Evolutionary conservation across 1,140 invertebrate genomes (phyloP).

Genomic region (Wiebesia pumilae): DNA sequence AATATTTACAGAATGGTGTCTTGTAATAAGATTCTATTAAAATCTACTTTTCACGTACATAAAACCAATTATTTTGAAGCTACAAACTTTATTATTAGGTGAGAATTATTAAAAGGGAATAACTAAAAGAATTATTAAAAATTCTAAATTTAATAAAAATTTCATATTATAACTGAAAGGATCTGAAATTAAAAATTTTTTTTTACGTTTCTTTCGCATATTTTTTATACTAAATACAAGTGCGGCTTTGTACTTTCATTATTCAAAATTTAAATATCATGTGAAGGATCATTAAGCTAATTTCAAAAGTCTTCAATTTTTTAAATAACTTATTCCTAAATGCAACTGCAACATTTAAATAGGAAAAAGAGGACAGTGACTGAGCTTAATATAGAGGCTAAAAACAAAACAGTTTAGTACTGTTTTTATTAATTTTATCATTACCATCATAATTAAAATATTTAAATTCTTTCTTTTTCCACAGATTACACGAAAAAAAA

Average conservation of each 20-base stretch:
- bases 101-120: no score
- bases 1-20: no score
- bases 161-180: no score
- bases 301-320: background rate
- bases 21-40: no score
- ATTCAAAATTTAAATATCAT: background rate
- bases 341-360: background rate
- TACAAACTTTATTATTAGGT: no score
- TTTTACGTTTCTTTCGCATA: no score
- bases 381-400: background rate
- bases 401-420: background rate
- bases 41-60: no score
- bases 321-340: background rate
- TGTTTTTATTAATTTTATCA: background rate
- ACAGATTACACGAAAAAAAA: conserved; percentile 11
- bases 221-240: background rate
- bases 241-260: background rate
- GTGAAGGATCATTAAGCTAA: background rate
- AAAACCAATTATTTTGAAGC: no score
- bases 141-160: no score
- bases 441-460: background rate
- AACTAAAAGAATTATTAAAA: no score
- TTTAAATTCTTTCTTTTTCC: conserved; percentile 5
- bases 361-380: background rate
- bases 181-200: no score